Evolutionary conservation across 2,113 vertebrate genomes (phyloP), one percentile per base, ranked within the genome.

Genomic region (Egretta garzetta): DNA sequence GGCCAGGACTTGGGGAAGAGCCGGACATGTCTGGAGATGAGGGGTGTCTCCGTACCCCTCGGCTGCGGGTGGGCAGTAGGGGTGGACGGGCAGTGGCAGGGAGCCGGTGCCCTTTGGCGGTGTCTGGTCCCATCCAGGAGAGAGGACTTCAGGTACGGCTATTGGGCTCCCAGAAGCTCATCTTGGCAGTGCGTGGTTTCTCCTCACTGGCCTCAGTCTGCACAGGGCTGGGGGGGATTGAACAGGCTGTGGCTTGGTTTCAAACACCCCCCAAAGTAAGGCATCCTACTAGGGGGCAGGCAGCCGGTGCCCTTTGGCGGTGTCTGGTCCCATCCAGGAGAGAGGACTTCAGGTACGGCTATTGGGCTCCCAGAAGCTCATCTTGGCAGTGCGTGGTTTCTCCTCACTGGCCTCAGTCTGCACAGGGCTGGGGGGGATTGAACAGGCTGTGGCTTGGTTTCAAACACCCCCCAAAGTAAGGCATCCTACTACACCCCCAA

Each of bases 11-110:
- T 5, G 3, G 28, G n/a, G 39, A 86, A 76, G 52, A 80, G 32
- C 19, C 12, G 1, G 0, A 5, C 0, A 2, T 4, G 14, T 33
- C 0, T 45, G 41, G 20, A 71, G 52, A 58, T 3, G 3, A 53
- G 35, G 35, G 50, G 8, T 80, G 9, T 30, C 87, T 77, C 63
- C 4, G 2, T 37, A 28, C 7, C 8, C 8, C 27, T 10, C 12
- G 21, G 39, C 32, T 47, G n/a, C 0, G 0, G 49, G 49, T 47
- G 45, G 50, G 70, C 39, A 79, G 59, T 14, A 5, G 5, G 13
- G 16, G 24, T 37, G 50, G 49, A 17, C 1, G 4, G 58, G 39
- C 79, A 87, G 68, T 8, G 10, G 39, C 49, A 43, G 17, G 15
- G 9, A 94, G 55, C 12, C 5, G 5, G 24, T 49, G 41, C 27